Conservation (phyloP, 2,888 invertebrate genomes). For the Andrena marginata region DNA sequence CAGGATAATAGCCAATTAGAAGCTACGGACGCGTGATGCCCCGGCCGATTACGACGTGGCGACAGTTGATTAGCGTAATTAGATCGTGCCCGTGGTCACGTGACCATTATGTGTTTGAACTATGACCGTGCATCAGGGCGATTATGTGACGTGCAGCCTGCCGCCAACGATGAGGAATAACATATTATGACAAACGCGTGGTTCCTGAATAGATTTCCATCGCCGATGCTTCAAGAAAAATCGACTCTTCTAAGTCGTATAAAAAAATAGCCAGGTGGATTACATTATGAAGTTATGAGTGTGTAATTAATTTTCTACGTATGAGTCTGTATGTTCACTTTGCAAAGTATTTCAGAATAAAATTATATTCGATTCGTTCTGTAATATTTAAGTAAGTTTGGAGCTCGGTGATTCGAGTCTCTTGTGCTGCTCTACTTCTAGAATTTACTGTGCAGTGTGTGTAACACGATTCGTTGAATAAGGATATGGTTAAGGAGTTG, state of each 20-base stretch:
- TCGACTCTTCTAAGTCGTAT: background rate
- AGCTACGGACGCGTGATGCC: constrained; percentile 37
- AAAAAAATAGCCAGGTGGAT: too few species aligned
- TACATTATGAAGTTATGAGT: too few species aligned
- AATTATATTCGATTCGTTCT: too few species aligned
- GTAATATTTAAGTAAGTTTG: too few species aligned
- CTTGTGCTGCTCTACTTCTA: too few species aligned
- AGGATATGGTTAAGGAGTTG: too few species aligned
- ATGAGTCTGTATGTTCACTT: too few species aligned
- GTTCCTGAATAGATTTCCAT: background rate
- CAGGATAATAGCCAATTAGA: constrained; percentile 57
- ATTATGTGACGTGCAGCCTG: constrained; percentile 34
- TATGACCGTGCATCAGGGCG: constrained; percentile 27
- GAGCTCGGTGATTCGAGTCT: too few species aligned
- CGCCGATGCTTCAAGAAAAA: background rate
- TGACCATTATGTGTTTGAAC: constrained; percentile 49
- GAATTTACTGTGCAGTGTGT: too few species aligned
- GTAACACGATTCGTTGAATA: too few species aligned
- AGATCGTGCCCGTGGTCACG: constrained; percentile 61
- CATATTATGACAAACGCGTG: constrained; percentile 29
- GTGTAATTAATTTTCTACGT: too few species aligned
- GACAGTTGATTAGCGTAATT: constrained; percentile 72
- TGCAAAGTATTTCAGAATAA: too few species aligned
- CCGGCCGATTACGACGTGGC: constrained; percentile 65
- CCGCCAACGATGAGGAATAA: constrained; percentile 21